phyloP scores from a whole-genome alignment of 2,888 invertebrate genomes.

The Chrysopilus asiliformis region DNA sequence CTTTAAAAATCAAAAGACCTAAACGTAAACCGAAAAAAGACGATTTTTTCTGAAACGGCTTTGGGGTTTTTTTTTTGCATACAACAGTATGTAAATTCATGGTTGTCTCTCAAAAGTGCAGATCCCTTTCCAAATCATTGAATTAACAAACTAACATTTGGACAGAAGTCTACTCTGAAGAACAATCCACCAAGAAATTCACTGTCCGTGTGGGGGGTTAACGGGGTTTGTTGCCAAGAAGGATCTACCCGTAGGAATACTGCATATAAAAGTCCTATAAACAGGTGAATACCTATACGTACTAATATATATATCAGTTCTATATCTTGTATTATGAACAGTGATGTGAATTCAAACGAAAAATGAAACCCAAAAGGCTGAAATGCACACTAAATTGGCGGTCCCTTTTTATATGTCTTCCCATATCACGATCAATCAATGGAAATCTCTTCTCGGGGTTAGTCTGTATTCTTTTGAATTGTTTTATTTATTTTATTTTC shows the following conservation, averaged over 20 bases:
- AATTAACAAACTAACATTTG: constrained; percentile 14
- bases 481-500: no score
- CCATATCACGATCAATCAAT: constrained; percentile 22
- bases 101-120: constrained; percentile 30
- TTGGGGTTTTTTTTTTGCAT: constrained; percentile 1
- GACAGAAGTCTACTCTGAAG: constrained; percentile 2
- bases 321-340: constrained; percentile 11
- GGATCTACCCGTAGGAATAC: no score
- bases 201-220: no score
- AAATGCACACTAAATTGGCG: constrained; percentile 20
- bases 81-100: constrained; percentile 20
- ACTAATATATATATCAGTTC: no score
- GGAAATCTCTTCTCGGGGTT: constrained; percentile 12
- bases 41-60: no score
- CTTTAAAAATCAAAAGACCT: no score
- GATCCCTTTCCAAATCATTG: constrained; percentile 32
- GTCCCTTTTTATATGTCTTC: constrained; percentile 17
- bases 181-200: constrained; percentile 4
- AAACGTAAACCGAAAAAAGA: no score
- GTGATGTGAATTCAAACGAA: constrained; percentile 11
- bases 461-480: background rate
- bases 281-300: no score
- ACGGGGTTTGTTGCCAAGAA: no score
- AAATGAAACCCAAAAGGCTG: constrained; percentile 15
- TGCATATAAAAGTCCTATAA: no score